Evolutionary conservation across 2,888 invertebrate species (phyloP).

Genomic region (Caenorhabditis drosophilae): DNA sequence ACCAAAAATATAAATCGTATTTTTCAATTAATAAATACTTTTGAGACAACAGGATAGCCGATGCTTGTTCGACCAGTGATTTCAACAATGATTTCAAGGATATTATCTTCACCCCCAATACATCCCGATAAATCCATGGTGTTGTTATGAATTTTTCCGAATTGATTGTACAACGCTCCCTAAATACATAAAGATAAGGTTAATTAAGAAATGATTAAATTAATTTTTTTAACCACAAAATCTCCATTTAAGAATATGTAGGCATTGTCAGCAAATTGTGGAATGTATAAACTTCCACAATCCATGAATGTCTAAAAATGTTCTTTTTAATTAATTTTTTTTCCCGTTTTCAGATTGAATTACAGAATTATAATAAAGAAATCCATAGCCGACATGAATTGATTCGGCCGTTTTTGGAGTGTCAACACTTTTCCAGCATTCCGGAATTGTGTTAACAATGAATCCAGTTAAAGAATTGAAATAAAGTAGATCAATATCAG

Average conservation of each 20-base stretch:
- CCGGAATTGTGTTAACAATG: constrained; percentile 17
- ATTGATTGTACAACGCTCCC: constrained; percentile 28
- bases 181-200: constrained; percentile 2
- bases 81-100: constrained; percentile 28
- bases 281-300: constrained; percentile 21
- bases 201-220: not conserved
- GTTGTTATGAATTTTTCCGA: constrained; percentile 22
- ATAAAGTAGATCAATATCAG: constrained; percentile 12
- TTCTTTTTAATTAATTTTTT: no score
- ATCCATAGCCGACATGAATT: constrained; percentile 29
- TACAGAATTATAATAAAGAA: constrained; percentile 33
- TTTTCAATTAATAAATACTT: no score
- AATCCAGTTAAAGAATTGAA: constrained; percentile 32
- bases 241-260: constrained; percentile 27
- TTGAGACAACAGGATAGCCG: constrained; percentile 23
- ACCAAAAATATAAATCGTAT: no score
- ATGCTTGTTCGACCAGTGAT: constrained; percentile 22
- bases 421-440: constrained; percentile 26
- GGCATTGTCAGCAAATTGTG: constrained; percentile 28
- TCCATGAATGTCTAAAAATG: constrained; percentile 24
- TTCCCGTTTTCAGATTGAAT: not conserved
- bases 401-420: constrained; percentile 34
- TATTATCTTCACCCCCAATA: constrained; percentile 20
- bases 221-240: constrained; percentile 8
- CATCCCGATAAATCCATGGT: constrained; percentile 29